phyloP scores from a whole-genome alignment of 2,888 invertebrate genomes.

The Aphelenchoides bicaudatus region DNA sequence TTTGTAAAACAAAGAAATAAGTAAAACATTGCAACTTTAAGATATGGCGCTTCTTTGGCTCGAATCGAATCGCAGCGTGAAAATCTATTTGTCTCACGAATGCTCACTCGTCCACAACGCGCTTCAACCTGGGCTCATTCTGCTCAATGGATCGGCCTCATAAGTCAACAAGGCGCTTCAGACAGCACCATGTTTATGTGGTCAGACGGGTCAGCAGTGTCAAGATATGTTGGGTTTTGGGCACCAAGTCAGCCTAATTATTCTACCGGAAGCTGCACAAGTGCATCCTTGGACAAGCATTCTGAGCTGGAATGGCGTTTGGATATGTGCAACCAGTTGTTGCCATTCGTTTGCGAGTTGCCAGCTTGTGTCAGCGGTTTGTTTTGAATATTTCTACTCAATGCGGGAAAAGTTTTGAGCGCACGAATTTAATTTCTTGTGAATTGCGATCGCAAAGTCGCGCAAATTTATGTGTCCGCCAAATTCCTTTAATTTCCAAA shows the following conservation, averaged over 20 bases:
- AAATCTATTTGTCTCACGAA: constrained; percentile 81
- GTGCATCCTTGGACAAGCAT: constrained; percentile 22
- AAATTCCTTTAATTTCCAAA: too few relatives aligned
- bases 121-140: constrained; percentile 27
- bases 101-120: constrained; percentile 66
- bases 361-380: constrained; percentile 73
- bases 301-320: constrained; percentile 73
- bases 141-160: constrained; percentile 50
- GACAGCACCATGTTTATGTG: constrained; percentile 51
- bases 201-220: constrained; percentile 57
- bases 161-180: constrained; percentile 12
- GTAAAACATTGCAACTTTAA: constrained; percentile 64
- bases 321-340: constrained; percentile 84
- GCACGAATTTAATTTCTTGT: constrained; percentile 3
- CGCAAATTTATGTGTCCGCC: too few relatives aligned
- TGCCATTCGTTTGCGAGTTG: constrained; percentile 88
- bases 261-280: constrained; percentile 80
- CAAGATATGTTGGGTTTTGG: constrained; percentile 73
- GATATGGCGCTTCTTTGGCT: constrained; percentile 90
- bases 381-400: too few relatives aligned
- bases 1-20: too few relatives aligned
- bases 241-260: constrained; percentile 82
- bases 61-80: constrained; percentile 83
- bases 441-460: neutral
- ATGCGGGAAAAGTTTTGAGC: neutral